phyloP scores from a whole-genome alignment of 2,797 vertebrate species.

The Trematomus bernacchii region DNA sequence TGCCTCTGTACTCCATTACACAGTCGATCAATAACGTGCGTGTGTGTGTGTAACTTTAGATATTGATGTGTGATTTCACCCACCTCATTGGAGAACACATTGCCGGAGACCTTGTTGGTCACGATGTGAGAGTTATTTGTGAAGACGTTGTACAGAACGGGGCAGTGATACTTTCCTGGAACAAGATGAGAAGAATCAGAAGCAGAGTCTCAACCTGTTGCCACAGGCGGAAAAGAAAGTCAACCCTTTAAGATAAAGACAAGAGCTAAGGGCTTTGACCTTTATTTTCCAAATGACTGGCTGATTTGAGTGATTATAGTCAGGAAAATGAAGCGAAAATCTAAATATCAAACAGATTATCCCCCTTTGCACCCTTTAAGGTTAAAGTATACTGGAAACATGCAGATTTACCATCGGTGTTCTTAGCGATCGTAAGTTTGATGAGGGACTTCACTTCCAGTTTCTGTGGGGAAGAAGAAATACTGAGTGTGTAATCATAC shows the following conservation, averaged over 20 bases:
- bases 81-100: slow-evolving; percentile 95
- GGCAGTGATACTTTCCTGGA: slow-evolving; percentile 96
- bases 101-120: slow-evolving; percentile 93
- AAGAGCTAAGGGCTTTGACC: background rate
- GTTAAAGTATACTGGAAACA: background rate
- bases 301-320: slow-evolving; percentile 11
- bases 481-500: background rate
- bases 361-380: rapidly evolving
- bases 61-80: slow-evolving; percentile 40
- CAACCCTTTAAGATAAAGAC: background rate
- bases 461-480: slow-evolving; percentile 84
- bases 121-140: slow-evolving; percentile 97
- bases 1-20: slow-evolving; percentile 11
- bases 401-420: slow-evolving; percentile 91
- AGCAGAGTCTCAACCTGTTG: background rate
- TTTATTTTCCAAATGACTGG: background rate
- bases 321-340: background rate
- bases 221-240: background rate
- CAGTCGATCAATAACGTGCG: slow-evolving; percentile 19
- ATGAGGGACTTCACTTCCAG: slow-evolving; percentile 94
- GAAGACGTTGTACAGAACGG: slow-evolving; percentile 95
- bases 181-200: slow-evolving; percentile 21
- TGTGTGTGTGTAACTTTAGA: slow-evolving; percentile 24
- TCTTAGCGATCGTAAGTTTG: slow-evolving; percentile 94
- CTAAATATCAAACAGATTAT: rapidly evolving